Evolutionary conservation across 2,888 invertebrate genomes (phyloP).

Genomic region (Ophonus ardosiacus): DNA sequence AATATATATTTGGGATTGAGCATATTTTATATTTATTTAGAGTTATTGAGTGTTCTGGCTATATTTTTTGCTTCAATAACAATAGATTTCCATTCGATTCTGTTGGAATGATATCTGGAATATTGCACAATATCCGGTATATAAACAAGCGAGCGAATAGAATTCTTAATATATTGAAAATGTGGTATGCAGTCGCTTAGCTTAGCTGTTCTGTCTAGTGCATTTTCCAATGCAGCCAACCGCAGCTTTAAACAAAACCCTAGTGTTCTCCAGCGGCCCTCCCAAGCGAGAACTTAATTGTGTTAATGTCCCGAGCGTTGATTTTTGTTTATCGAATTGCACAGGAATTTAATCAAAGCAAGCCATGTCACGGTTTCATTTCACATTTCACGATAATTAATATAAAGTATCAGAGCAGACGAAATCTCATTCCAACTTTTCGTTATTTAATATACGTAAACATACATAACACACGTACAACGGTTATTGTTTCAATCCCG

Average conservation of each 20-base stretch:
- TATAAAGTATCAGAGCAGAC: not conserved
- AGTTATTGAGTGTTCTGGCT: no score
- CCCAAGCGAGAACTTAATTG: constrained; percentile 6
- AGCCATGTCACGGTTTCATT: not conserved
- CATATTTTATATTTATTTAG: no score
- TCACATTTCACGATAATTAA: not conserved
- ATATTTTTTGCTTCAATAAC: no score
- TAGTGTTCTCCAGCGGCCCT: not conserved
- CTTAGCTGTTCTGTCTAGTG: not conserved
- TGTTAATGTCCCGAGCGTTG: not conserved
- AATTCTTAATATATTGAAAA: constrained; percentile 5
- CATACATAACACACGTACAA: not conserved
- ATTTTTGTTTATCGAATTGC: constrained; percentile 45
- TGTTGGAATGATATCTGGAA: no score
- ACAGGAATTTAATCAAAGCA: constrained; percentile 32
- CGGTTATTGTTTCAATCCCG: not conserved
- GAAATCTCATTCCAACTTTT: not conserved
- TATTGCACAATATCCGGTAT: no score
- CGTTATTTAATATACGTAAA: not conserved
- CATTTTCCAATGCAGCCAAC: not conserved
- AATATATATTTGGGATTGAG: no score
- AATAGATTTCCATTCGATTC: no score
- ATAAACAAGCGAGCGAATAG: not conserved
- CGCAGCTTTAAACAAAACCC: not conserved
- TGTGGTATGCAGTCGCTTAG: not conserved